A percentile compares a stretch with the other conserved stretches of the same genome.
These are phyloP conservation scores for Nineta flava DNA, from an alignment of 2,888 invertebrate species.

Conservation along the genomic window DNA sequence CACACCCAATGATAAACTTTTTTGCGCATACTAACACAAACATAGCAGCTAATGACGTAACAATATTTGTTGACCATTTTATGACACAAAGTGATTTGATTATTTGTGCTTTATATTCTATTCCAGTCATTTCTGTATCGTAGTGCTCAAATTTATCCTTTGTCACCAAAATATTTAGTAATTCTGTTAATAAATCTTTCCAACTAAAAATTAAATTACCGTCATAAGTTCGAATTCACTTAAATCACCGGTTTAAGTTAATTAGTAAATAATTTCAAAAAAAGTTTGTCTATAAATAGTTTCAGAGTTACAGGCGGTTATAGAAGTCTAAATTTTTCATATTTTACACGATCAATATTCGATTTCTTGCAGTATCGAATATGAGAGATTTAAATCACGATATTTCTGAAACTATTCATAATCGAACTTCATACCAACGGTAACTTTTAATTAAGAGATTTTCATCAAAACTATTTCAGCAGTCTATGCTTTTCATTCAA, in stretches of 20 bases:
- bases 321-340: conserved; percentile 3
- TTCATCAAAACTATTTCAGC: too few relatives aligned
- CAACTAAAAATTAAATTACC: conserved; percentile 33
- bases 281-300: conserved; percentile 9
- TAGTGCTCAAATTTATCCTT: conserved; percentile 36
- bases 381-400: too few relatives aligned
- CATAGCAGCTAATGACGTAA: conserved; percentile 48
- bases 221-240: too few relatives aligned
- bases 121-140: conserved; percentile 38
- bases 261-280: conserved; percentile 3
- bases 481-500: too few relatives aligned
- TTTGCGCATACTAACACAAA: conserved; percentile 35
- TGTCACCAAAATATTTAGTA: conserved; percentile 36
- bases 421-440: too few relatives aligned
- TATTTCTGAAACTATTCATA: too few relatives aligned
- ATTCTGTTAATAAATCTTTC: conserved; percentile 49
- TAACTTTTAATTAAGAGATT: too few relatives aligned
- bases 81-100: conserved; percentile 42
- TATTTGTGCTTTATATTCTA: conserved; percentile 42
- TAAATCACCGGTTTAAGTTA: too few relatives aligned
- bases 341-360: too few relatives aligned
- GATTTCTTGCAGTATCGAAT: too few relatives aligned
- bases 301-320: conserved; percentile 6
- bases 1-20: too few relatives aligned
- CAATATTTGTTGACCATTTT: conserved; percentile 38